These are phyloP conservation scores for Meta bourneti DNA, from an alignment of 2,888 invertebrate genomes.

Conservation along the genomic window DNA sequence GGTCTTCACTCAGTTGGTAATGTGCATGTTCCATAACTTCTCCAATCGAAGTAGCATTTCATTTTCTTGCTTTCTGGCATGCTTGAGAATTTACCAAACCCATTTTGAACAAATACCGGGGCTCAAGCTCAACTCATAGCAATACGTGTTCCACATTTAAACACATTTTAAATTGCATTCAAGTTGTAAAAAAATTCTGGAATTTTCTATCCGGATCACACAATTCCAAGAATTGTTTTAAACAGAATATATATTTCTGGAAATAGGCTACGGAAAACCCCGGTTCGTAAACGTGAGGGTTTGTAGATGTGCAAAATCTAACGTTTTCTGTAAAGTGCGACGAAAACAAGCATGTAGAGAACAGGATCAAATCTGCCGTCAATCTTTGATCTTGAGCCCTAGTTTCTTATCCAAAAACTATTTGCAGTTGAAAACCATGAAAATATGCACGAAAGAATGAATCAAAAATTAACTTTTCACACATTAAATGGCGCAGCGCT, in stretches of 20 bases:
- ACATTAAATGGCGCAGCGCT: constrained; percentile 13
- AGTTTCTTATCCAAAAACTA: neutral
- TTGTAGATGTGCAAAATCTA: neutral
- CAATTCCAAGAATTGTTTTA: too few relatives aligned
- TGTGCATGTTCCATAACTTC: constrained; percentile 47
- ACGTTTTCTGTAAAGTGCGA: too few relatives aligned
- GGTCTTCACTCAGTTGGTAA: constrained; percentile 20
- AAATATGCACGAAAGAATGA: constrained; percentile 24
- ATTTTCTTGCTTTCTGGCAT: constrained; percentile 16
- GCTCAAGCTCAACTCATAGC: constrained; percentile 12
- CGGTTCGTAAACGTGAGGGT: neutral
- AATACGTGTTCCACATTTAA: neutral
- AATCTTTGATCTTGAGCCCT: constrained; percentile 24
- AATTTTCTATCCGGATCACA: too few relatives aligned
- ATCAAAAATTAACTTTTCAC: neutral
- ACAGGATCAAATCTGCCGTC: neutral
- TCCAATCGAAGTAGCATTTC: constrained; percentile 31
- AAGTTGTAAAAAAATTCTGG: too few relatives aligned
- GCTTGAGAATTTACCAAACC: neutral
- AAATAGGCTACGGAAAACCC: neutral
- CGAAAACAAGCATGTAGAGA: neutral
- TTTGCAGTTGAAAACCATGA: constrained; percentile 42
- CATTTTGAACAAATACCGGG: constrained; percentile 5
- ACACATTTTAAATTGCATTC: neutral
- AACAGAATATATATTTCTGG: too few relatives aligned